Evolutionary conservation across 2,113 vertebrate species (phyloP).

Genomic region (Heterocephalus glaber): DNA sequence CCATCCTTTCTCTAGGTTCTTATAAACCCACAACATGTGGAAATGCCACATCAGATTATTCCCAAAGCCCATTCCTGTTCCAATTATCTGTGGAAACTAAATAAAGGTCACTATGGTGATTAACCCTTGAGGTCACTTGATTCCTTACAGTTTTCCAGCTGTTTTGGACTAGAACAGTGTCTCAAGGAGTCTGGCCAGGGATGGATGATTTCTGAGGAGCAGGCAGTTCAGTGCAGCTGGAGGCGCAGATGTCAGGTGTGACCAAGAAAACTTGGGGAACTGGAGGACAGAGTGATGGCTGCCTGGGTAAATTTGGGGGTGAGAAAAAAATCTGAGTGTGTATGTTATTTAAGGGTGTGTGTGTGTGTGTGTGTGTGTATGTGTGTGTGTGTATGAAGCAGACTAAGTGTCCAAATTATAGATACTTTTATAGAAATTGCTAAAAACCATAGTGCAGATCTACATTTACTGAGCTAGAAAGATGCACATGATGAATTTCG

Average conservation of each 20-base stretch:
- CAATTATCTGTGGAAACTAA: neutral
- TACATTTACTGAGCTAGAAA: conserved; percentile 74
- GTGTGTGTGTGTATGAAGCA: neutral
- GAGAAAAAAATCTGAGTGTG: conserved; percentile 41
- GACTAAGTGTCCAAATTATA: conserved; percentile 73
- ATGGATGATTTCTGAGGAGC: conserved; percentile 41
- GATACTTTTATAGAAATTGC: conserved; percentile 72
- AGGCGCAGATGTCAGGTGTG: conserved; percentile 67
- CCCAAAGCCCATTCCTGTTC: neutral
- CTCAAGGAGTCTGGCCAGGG: neutral
- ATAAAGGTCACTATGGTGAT: neutral
- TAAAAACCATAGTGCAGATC: conserved; percentile 70
- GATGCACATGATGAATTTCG: conserved; percentile 64
- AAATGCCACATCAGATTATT: neutral
- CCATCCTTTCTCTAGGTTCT: neutral
- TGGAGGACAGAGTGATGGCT: conserved; percentile 36
- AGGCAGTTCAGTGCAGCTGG: neutral
- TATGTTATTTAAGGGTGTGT: conserved; percentile 24
- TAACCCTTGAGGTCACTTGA: neutral
- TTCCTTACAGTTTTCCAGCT: neutral
- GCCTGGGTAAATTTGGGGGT: conserved; percentile 52
- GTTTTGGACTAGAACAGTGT: neutral
- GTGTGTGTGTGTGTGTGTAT: neutral
- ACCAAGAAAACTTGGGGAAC: conserved; percentile 9
- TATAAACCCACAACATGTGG: neutral